Base-by-base conservation (phyloP, 1,140 invertebrate genomes). In the Cydia fagiglandana region DNA sequence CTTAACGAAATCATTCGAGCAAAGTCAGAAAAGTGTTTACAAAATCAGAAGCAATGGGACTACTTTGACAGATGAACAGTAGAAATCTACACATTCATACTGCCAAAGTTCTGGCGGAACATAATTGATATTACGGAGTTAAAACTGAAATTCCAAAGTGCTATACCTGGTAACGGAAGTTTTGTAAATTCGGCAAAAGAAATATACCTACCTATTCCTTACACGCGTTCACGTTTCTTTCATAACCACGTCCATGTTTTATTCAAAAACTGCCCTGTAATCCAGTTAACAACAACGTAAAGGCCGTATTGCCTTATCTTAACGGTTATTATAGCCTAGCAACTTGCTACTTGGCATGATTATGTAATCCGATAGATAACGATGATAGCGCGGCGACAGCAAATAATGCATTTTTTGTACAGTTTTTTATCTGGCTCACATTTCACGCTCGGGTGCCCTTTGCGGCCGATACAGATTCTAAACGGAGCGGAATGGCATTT, bases 371-470 rank as follows among this genome's bases (percentile, higher is more conserved):
- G 38, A 38, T 41, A 45, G 66, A 70, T 70, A 70, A 70, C 34
- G 66, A 41, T 41, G 66, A 70, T 70, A 70, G 30, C 66, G 9
- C 24, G 28, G 34, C 30, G 66, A 70, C 66, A 70, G 15, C 66
- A 38, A 70, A 66, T 66, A 66, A 38, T 70, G 66, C 34, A 70
- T 70, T 70, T 70, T 70, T 70, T 70, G 66, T 70, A 17, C n/a
- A 70, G 13, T 34, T 70, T 70, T 70, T 70, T 70, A 70, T 70
- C 66, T 70, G 30, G 13, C 7, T 70, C 45, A 70, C 66, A 41
- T 70, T 70, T 70, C 45, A 70, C 66, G 66, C 30, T 38, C 34
- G 66, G 66, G 17, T 17, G 38, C 30, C 30, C 9, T 17, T 70
- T 15, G 56, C 20, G 7, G 17, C 56, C 20, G 56, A 61, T 61